Evolutionary conservation across 92 coral and sea anemone species (phyloP).

Genomic region (Actinostola sp.): DNA sequence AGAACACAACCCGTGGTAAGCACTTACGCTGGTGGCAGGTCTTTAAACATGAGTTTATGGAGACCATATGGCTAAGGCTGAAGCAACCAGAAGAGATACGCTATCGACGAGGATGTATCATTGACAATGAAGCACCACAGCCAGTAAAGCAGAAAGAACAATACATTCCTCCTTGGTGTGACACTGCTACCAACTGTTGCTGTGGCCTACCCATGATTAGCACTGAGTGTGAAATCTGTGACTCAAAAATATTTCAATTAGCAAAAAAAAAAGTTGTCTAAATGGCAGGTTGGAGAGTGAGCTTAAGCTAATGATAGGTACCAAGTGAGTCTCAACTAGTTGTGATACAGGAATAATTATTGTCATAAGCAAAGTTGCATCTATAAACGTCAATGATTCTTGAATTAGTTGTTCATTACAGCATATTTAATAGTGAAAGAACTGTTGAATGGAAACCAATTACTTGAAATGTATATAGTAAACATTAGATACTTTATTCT

Average conservation of each 20-base stretch:
- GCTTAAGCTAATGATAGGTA: too few relatives aligned
- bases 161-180: slow-evolving; percentile 34
- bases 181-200: slow-evolving; percentile 14
- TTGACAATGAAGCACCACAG: slow-evolving; percentile 29
- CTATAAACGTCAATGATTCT: too few relatives aligned
- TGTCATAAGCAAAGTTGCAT: too few relatives aligned
- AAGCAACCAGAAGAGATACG: slow-evolving; percentile 16
- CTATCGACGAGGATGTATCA: slow-evolving; percentile 27
- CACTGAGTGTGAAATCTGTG: slow-evolving; percentile 20
- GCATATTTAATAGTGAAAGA: too few relatives aligned
- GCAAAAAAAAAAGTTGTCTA: slow-evolving; percentile 18
- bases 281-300: slow-evolving; percentile 4
- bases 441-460: too few relatives aligned
- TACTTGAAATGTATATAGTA: too few relatives aligned
- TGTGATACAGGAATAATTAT: too few relatives aligned
- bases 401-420: too few relatives aligned
- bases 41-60: slow-evolving; percentile 50
- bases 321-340: too few relatives aligned
- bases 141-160: slow-evolving; percentile 29
- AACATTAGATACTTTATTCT: too few relatives aligned
- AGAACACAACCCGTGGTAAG: slow-evolving; percentile 51
- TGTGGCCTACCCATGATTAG: slow-evolving; percentile 26
- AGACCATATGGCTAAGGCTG: slow-evolving; percentile 34
- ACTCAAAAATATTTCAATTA: slow-evolving; percentile 8
- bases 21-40: slow-evolving; percentile 45